Conservation (phyloP, 2,797 vertebrate species). For the Hylomyscus alleni region DNA sequence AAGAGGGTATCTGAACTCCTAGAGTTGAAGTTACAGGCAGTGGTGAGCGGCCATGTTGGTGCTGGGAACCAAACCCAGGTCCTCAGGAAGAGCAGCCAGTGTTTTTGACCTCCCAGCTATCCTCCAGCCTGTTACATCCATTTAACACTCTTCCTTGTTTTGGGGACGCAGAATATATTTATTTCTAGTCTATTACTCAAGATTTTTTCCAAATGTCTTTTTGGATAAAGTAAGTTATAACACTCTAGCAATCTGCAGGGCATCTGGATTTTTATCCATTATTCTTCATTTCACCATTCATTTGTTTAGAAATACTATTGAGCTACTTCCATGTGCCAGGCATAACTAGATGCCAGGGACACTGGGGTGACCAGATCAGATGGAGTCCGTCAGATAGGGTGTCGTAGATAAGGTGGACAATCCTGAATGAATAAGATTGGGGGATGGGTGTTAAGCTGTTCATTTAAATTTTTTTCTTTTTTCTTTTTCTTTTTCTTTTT, state of each 20-base stretch:
- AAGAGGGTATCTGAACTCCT: background rate
- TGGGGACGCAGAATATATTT: background rate
- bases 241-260: background rate
- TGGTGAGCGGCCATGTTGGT: background rate
- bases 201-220: background rate
- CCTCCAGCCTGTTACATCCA: too few species aligned
- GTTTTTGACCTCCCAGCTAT: background rate
- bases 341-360: background rate
- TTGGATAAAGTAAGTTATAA: constrained; percentile 11
- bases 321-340: background rate
- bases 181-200: background rate
- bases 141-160: background rate
- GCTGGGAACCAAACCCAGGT: background rate
- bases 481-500: too few species aligned
- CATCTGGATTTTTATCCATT: constrained; percentile 37
- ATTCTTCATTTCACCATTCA: background rate
- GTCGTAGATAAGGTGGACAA: background rate
- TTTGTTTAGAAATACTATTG: background rate
- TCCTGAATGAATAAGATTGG: background rate
- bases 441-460: background rate
- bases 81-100: background rate
- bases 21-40: background rate
- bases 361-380: background rate
- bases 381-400: background rate
- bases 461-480: background rate